Evolutionary conservation across 2,888 invertebrate genomes (phyloP), one percentile per base, ranked within the genome.

Genomic region (Zygogramma bicolorata): DNA sequence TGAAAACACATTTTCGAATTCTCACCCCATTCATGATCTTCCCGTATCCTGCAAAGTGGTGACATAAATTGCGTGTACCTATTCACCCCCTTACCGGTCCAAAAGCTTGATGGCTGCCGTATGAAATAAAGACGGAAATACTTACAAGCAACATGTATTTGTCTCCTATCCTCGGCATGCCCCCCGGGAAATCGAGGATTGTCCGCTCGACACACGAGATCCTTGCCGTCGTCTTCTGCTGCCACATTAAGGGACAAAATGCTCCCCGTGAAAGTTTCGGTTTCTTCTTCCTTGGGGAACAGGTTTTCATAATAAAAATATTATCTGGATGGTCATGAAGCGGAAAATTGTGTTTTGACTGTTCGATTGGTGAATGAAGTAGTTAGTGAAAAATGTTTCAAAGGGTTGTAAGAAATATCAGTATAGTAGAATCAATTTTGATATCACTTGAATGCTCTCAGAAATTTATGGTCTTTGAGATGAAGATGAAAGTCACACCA

Each of bases 151-250:
- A 96, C 94, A 84, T 93, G 92, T 79, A 96, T 90, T 77, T 91
- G 91, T 82, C 93, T 90, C 62, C 93, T 92, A 84, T 95, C 94
- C 87, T 95, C 95, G 66, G 94, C 88, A 63, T 93, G 92, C 80
- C 94, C 93, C 70, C 94, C 94, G 49, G 94, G 94, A 87, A 96
- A 94, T 90, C 95, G 93, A 0, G 95, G 94, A 89, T 97, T 97
- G 86, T 95, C 93, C 70, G 95, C 95, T 73, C 95, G 91, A 85
- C 96, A 97, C 70, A 93, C 91, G 75, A 97, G 90, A 85, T 93
- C 93, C 78, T 94, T 92, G 58, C 94, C 95, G 84, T 95, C 94
- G 87, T 96, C 95, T 79, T 93, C 93, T 72, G 94, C 90, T 75
- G 92, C 90, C 59, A 95, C 92, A 74, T 91, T 91, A 86, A 95